Conservation (phyloP, 2,113 vertebrate genomes). For the Camarhynchus parvulus region DNA sequence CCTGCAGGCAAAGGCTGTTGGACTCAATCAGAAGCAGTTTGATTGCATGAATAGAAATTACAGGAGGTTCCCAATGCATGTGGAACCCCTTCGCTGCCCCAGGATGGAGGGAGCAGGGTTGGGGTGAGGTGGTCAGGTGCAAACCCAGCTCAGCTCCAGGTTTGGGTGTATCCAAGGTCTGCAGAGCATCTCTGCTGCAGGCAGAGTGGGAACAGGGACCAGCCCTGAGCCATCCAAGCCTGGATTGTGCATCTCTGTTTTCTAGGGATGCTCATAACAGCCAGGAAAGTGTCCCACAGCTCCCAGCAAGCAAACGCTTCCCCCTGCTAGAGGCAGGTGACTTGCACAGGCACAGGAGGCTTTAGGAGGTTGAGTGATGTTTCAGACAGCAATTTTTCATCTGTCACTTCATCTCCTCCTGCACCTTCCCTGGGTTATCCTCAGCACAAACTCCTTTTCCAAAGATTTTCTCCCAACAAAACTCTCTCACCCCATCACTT, state of each 20-base stretch:
- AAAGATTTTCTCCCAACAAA: not conserved
- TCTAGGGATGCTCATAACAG: not conserved
- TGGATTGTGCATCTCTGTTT: not conserved
- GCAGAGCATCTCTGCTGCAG: not conserved
- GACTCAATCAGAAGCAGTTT: not conserved
- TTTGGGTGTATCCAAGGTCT: not conserved
- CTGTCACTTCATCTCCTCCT: not conserved
- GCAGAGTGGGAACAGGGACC: not conserved
- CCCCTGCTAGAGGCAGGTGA: not conserved
- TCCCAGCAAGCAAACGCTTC: not conserved
- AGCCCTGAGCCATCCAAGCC: not conserved
- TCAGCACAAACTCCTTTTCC: not conserved
- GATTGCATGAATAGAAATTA: not conserved
- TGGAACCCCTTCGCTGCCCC: not conserved
- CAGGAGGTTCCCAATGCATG: accelerated
- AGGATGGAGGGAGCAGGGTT: not conserved
- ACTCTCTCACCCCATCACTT: accelerated
- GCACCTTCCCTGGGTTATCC: not conserved
- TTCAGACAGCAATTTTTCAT: not conserved
- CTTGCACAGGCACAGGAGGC: not conserved
- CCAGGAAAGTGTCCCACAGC: not conserved
- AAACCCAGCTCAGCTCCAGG: not conserved
- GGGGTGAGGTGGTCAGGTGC: accelerated
- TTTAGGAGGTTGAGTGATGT: not conserved
- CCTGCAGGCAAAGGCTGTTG: not conserved